Conservation (phyloP, 2,888 invertebrate species). For the Andrena hattorfiana region DNA sequence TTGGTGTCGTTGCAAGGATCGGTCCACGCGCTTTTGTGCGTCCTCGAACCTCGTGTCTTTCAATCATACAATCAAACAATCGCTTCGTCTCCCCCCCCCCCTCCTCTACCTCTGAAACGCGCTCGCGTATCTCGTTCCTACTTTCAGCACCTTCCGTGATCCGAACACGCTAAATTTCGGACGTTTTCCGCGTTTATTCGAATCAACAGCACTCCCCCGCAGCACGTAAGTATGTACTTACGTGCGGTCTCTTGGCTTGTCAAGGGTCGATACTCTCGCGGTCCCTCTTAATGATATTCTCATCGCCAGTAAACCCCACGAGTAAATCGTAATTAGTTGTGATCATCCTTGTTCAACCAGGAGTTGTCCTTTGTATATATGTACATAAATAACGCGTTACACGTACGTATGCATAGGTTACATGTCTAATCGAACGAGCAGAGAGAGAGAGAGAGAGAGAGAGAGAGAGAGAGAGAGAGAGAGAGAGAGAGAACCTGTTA, state of each 20-base stretch:
- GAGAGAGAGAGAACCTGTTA: slow-evolving; percentile 31
- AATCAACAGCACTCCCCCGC: slow-evolving; percentile 1
- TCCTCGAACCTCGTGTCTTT: slow-evolving; percentile 78
- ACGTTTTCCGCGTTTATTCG: slow-evolving; percentile 47
- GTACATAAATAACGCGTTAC: slow-evolving; percentile 77
- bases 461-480: slow-evolving; percentile 18
- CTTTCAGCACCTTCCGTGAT: slow-evolving; percentile 54
- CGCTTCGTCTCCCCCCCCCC: slow-evolving; percentile 64
- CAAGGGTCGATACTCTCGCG: background rate
- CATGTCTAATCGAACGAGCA: slow-evolving; percentile 44
- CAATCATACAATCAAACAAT: slow-evolving; percentile 77
- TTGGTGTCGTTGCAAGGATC: slow-evolving; percentile 33
- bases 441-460: slow-evolving; percentile 26
- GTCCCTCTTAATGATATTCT: slow-evolving; percentile 17
- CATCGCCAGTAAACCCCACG: slow-evolving; percentile 69
- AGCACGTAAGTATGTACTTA: too few relatives aligned
- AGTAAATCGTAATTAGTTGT: slow-evolving; percentile 70
- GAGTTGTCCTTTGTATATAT: slow-evolving; percentile 81
- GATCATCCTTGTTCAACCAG: slow-evolving; percentile 80
- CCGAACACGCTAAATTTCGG: slow-evolving; percentile 82
- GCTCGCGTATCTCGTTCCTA: slow-evolving; percentile 35
- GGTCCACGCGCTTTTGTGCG: slow-evolving; percentile 60
- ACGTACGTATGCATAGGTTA: slow-evolving; percentile 71
- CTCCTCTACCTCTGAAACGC: slow-evolving; percentile 43
- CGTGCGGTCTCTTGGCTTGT: slow-evolving; percentile 13